Conservation (phyloP, 1,140 invertebrate species). For the Ips nitidus region DNA sequence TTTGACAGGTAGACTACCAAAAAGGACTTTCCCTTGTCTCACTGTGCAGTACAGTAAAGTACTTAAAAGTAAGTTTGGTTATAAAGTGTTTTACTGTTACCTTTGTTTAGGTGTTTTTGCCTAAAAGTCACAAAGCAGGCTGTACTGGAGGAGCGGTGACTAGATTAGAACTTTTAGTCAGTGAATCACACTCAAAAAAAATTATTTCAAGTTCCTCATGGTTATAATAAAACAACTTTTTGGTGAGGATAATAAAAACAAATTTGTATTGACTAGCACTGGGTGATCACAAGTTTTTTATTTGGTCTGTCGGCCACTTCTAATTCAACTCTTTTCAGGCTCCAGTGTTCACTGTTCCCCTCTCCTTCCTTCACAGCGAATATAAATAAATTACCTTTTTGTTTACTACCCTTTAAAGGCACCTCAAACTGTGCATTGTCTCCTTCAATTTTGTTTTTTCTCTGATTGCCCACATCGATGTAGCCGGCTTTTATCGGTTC, state of each 20-base stretch:
- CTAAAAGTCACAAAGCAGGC: slow-evolving; percentile 30
- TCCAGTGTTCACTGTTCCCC: slow-evolving; percentile 52
- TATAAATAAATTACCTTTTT: slow-evolving; percentile 59
- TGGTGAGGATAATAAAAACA: slow-evolving; percentile 25
- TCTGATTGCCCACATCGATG: slow-evolving; percentile 58
- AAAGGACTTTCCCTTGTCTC: too few species aligned
- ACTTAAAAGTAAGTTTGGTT: too few species aligned
- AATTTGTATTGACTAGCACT: slow-evolving; percentile 2
- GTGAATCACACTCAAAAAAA: slow-evolving; percentile 63
- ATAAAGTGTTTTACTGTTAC: too few species aligned
- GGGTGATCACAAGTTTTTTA: slow-evolving; percentile 54
- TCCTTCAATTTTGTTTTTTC: slow-evolving; percentile 58
- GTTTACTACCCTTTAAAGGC: slow-evolving; percentile 61
- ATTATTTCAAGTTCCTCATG: slow-evolving; percentile 65
- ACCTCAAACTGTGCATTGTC: slow-evolving; percentile 60
- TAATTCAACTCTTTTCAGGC: slow-evolving; percentile 57
- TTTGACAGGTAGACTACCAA: too few species aligned
- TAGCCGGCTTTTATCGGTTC: slow-evolving; percentile 64
- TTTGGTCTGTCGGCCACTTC: slow-evolving; percentile 56
- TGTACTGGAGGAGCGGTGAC: slow-evolving; percentile 69
- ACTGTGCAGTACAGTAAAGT: too few species aligned
- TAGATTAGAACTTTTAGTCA: slow-evolving; percentile 74
- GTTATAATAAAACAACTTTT: slow-evolving; percentile 45
- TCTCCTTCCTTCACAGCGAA: slow-evolving; percentile 53
- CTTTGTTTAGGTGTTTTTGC: slow-evolving; percentile 28